These are phyloP conservation scores for Drosophila murphyi DNA, from an alignment of 1,140 invertebrate species.

Conservation along the genomic window DNA sequence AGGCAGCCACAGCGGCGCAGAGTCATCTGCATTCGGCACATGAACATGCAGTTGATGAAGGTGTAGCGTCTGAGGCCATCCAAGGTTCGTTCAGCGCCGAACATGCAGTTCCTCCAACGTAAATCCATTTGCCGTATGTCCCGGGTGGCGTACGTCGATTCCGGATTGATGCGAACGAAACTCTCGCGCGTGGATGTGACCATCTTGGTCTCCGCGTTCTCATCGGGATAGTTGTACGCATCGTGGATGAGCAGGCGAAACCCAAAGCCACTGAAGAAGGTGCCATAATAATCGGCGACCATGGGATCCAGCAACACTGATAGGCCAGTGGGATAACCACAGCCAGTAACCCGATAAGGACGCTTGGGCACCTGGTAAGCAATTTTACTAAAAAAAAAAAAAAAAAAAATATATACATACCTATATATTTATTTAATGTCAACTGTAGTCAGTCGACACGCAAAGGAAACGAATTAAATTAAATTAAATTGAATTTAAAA, in stretches of 20 bases:
- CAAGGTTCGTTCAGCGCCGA: conserved; percentile 85
- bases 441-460: too few relatives aligned
- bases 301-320: conserved; percentile 86
- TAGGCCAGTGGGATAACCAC: conserved; percentile 88
- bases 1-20: conserved; percentile 86
- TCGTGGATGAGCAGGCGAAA: conserved; percentile 86
- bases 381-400: conserved; percentile 59
- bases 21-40: conserved; percentile 85
- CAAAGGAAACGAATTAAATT: too few relatives aligned
- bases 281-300: conserved; percentile 85
- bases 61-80: conserved; percentile 85
- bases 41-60: conserved; percentile 88
- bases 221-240: conserved; percentile 87
- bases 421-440: too few relatives aligned
- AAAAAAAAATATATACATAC: background rate
- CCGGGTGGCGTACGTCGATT: conserved; percentile 86
- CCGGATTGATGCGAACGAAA: conserved; percentile 87
- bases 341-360: conserved; percentile 86
- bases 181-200: conserved; percentile 86
- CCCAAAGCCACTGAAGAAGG: conserved; percentile 80
- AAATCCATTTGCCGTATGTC: conserved; percentile 85
- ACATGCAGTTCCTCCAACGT: conserved; percentile 86
- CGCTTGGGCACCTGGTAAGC: conserved; percentile 77
- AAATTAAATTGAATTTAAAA: too few relatives aligned
- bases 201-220: conserved; percentile 86